Conservation (phyloP, 2,888 invertebrate species). For the Eupithecia inturbata region DNA sequence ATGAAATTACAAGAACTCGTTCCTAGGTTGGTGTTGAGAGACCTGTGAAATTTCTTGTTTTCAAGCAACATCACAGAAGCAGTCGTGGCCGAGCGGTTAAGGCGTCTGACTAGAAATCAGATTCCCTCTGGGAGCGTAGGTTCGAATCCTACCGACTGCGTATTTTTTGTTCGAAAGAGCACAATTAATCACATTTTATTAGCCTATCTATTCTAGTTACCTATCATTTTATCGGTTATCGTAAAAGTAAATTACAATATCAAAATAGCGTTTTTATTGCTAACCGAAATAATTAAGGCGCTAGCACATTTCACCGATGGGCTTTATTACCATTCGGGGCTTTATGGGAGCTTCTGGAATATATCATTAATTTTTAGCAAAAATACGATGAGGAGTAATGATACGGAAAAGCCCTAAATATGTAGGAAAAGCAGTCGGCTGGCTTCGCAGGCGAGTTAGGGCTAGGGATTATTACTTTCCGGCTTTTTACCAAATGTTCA, state of each 20-base stretch:
- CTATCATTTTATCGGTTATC: slow-evolving; percentile 28
- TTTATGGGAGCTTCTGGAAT: slow-evolving; percentile 28
- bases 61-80: slow-evolving; percentile 85
- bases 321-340: slow-evolving; percentile 39
- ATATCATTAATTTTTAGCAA: slow-evolving; percentile 43
- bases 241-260: slow-evolving; percentile 44
- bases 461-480: slow-evolving; percentile 17
- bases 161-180: slow-evolving; percentile 35
- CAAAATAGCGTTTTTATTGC: slow-evolving; percentile 56
- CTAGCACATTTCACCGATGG: slow-evolving; percentile 42
- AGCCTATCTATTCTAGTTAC: background rate
- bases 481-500: background rate
- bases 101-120: slow-evolving; percentile 95
- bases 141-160: slow-evolving; percentile 95
- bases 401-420: slow-evolving; percentile 47
- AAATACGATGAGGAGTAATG: slow-evolving; percentile 50
- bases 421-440: slow-evolving; percentile 28
- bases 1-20: background rate
- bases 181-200: background rate
- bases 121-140: slow-evolving; percentile 96
- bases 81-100: slow-evolving; percentile 95
- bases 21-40: background rate
- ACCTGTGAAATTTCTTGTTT: slow-evolving; percentile 30
- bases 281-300: slow-evolving; percentile 47
- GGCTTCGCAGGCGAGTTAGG: slow-evolving; percentile 57